Base-by-base conservation (phyloP, 2,113 vertebrate genomes). In the Stercorarius parasiticus region DNA sequence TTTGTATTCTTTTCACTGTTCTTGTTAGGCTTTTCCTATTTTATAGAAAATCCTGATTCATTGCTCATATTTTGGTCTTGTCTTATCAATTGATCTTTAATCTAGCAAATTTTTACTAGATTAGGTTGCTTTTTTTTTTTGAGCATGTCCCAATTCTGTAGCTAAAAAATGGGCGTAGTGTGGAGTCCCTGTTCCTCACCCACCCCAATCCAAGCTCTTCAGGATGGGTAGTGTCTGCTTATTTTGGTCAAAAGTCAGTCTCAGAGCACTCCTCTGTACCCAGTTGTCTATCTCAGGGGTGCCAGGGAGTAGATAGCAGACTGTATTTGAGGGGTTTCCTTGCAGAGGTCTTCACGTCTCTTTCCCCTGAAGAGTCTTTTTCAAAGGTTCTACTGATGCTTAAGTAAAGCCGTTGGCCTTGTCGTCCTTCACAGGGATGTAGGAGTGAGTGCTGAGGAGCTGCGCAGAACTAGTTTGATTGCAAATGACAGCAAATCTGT, bases 371-470 rank as follows among this genome's bases (percentile, higher is more conserved):
- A 43, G 9, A 58, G 29, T 32, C 17, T 50, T 90, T 73, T 81
- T 38, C 42, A 52, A 56, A 77, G 21, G 11, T 53, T 92, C 64
- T 91, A 58, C 29, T 88, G 71, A 22, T 83, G 82, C 38, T 85
- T 11, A 30, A 45, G 58, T 42, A n/a, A 55, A 74, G 26, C 32
- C 1, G 0, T 59, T 89, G 62, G 59, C 19, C 25, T n/a, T 76
- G 34, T 69, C 32, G 36, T 27, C 34, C 40, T 61, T 77, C 40
- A 11, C 3, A 8, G 25, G 25, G 8, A 20, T 58, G 15, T 23
- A 42, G 25, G n/a, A 76, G 47, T 3, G 29, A 76, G 38, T 0
- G 0, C 30, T 0, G 0, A 72, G 47, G 38, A 86, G 6, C 20
- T 83, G 43, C 53, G 45, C 17, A 80, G 52, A 59, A 43, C 10